phyloP scores from a whole-genome alignment of 2,797 vertebrate genomes.

The Megaceryle alcyon region DNA sequence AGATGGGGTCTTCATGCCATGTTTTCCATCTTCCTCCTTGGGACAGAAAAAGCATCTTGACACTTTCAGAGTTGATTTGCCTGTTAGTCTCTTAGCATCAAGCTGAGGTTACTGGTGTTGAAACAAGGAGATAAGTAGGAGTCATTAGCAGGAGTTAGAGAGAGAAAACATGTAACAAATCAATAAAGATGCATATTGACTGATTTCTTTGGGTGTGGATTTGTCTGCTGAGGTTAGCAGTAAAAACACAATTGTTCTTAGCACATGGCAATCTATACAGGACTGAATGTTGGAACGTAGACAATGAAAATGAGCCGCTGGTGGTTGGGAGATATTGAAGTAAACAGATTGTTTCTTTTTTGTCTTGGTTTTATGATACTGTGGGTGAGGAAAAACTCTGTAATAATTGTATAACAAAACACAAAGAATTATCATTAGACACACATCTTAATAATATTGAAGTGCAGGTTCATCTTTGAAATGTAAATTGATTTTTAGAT shows the following conservation, averaged over 20 bases:
- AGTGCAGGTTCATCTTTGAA: conserved; percentile 51
- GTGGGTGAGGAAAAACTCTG: background rate
- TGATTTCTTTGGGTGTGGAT: background rate
- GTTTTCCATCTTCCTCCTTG: background rate
- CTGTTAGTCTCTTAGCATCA: background rate
- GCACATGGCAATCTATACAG: background rate
- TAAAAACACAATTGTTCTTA: background rate
- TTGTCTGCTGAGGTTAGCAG: conserved; percentile 21
- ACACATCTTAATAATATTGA: background rate
- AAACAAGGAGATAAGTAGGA: background rate
- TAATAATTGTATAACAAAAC: background rate
- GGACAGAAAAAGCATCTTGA: background rate
- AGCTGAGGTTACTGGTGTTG: background rate
- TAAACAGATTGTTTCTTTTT: background rate
- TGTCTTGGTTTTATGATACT: background rate
- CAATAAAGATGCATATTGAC: background rate
- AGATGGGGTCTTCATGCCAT: background rate
- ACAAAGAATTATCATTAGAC: background rate
- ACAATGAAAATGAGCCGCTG: background rate
- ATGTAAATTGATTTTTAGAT: conserved; percentile 64
- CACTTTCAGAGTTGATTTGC: background rate
- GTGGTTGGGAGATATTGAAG: background rate
- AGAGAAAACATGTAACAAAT: background rate
- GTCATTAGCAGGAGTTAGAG: conserved; percentile 3
- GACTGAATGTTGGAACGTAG: background rate